Conservation (phyloP, 2,113 vertebrate genomes). For the Anser brachyrhynchus region DNA sequence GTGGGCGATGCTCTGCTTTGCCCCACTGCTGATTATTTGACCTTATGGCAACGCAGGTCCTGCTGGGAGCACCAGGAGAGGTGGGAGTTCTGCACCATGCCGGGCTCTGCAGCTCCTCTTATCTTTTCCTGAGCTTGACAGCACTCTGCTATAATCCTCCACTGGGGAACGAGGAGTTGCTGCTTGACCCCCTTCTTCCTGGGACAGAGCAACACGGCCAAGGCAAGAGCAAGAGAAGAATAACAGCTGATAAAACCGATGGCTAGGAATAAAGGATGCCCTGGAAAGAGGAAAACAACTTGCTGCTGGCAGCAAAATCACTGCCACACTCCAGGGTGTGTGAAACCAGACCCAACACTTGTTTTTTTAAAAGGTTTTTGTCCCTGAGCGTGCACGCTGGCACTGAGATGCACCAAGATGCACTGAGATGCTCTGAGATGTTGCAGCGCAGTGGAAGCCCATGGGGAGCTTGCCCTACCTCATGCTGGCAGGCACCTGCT, state of each 20-base stretch:
- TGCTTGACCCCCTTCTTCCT: background rate
- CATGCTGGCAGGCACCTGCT: rapidly evolving
- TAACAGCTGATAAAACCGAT: background rate
- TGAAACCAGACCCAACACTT: background rate
- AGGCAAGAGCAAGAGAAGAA: background rate
- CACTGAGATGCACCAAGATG: background rate
- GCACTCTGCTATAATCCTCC: background rate
- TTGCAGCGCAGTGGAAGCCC: rapidly evolving
- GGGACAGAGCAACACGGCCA: background rate
- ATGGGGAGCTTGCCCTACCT: rapidly evolving
- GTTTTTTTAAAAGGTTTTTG: background rate
- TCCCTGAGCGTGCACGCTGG: background rate
- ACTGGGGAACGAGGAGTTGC: background rate
- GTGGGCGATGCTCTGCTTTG: no score
- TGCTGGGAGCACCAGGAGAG: rapidly evolving
- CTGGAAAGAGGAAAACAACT: background rate
- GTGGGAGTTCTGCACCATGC: rapidly evolving
- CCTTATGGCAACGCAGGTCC: background rate
- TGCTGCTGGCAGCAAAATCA: background rate
- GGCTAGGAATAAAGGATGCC: background rate
- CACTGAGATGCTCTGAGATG: background rate
- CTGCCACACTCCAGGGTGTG: background rate
- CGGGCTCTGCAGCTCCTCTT: rapidly evolving
- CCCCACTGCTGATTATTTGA: rapidly evolving
- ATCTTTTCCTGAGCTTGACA: background rate